phyloP scores from a whole-genome alignment of 1,140 invertebrate genomes.

The Drosophila willistoni region DNA sequence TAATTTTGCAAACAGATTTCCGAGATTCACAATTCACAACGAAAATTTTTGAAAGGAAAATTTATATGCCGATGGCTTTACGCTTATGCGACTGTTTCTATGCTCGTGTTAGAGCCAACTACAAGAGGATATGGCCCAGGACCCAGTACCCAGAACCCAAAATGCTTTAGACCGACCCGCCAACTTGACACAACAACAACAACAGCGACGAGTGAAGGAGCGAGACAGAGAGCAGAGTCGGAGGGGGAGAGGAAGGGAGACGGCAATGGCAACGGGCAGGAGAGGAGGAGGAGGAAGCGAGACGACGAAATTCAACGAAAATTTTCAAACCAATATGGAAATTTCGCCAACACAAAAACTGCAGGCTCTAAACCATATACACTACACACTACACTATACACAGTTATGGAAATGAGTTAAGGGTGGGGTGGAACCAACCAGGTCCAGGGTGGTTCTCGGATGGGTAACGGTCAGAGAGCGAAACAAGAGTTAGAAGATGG shows the following conservation, averaged over 20 bases:
- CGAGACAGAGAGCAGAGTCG: neutral
- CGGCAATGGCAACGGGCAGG: neutral
- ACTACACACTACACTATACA: neutral
- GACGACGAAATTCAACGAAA: constrained; percentile 13
- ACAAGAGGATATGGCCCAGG: constrained; percentile 38
- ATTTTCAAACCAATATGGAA: constrained; percentile 22
- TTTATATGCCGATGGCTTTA: constrained; percentile 15
- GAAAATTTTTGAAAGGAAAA: neutral
- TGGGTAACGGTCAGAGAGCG: constrained; percentile 6
- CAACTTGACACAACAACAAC: constrained; percentile 2
- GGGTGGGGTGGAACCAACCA: neutral
- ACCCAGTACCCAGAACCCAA: constrained; percentile 11
- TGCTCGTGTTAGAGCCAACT: constrained; percentile 71
- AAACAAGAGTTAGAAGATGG: neutral
- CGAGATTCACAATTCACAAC: neutral
- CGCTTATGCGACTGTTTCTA: constrained; percentile 61
- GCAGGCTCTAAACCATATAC: constrained; percentile 1
- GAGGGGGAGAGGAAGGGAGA: too few species aligned
- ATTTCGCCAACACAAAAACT: constrained; percentile 17
- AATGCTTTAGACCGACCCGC: constrained; percentile 13
- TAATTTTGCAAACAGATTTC: neutral
- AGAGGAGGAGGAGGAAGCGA: neutral
- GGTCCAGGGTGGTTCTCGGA: neutral
- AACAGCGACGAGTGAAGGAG: neutral
- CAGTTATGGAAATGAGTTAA: neutral